phyloP scores from a whole-genome alignment of 2,797 vertebrate genomes.

The Arctocebus calabarensis region DNA sequence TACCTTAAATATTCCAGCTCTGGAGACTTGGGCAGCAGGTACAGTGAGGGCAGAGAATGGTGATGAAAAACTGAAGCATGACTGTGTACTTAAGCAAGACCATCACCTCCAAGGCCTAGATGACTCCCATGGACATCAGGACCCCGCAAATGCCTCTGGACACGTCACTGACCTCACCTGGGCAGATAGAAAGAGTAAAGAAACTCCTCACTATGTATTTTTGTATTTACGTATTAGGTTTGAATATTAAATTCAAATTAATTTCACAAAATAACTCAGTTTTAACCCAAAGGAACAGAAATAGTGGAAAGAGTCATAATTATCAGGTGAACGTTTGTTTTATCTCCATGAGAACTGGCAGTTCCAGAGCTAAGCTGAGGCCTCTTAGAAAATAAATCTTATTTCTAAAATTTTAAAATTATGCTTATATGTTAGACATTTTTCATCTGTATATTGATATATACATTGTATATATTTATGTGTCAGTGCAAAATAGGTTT shows the following conservation, averaged over 20 bases:
- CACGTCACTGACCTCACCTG: neutral
- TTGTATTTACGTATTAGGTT: neutral
- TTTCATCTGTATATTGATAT: neutral
- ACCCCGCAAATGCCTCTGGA: rapidly evolving
- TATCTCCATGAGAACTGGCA: neutral
- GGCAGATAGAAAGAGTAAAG: neutral
- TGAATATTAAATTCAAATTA: neutral
- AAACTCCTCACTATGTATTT: neutral
- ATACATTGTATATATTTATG: neutral
- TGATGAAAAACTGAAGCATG: neutral
- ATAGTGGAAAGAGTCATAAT: neutral
- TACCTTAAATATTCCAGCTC: rapidly evolving
- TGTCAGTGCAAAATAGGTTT: neutral
- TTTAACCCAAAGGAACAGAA: neutral
- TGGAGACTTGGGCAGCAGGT: neutral
- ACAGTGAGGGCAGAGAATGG: rapidly evolving
- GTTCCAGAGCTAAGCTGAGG: neutral
- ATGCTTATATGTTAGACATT: neutral
- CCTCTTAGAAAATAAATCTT: neutral
- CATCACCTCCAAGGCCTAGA: rapidly evolving
- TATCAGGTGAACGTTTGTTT: neutral
- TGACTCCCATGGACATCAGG: neutral
- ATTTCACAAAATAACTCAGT: neutral
- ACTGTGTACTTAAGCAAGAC: neutral
- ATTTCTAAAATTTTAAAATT: neutral